Conservation (phyloP, 2,797 vertebrate genomes). For the Alauda arvensis region DNA sequence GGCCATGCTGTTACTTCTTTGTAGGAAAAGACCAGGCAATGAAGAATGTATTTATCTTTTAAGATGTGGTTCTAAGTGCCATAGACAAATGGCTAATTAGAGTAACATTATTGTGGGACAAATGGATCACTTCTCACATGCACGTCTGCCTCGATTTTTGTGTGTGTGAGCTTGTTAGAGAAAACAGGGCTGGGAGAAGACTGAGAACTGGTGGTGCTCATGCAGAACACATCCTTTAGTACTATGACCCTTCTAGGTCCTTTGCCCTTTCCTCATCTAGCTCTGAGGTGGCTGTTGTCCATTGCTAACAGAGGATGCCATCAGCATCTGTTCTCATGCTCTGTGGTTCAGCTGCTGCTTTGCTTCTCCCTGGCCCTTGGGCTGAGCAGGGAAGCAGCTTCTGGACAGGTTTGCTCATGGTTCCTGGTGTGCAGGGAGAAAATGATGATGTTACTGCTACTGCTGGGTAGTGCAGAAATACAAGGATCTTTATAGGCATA, state of each 20-base stretch:
- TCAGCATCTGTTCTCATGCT: fast-evolving
- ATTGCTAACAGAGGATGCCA: background rate
- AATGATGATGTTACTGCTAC: background rate
- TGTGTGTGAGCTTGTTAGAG: background rate
- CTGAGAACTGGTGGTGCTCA: background rate
- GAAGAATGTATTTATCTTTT: background rate
- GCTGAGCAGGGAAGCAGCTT: background rate
- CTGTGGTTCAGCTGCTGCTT: background rate
- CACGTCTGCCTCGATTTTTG: background rate
- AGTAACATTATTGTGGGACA: background rate
- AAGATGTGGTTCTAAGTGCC: background rate
- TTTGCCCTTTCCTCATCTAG: background rate
- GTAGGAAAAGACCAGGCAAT: background rate
- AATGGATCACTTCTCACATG: background rate
- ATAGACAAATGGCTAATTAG: background rate
- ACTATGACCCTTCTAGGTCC: background rate
- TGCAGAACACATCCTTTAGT: background rate
- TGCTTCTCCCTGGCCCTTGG: background rate
- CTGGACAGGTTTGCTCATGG: background rate
- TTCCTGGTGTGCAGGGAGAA: background rate
- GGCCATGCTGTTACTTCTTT: background rate
- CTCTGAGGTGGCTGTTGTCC: background rate
- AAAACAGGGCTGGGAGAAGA: background rate
- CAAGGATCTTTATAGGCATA: background rate
- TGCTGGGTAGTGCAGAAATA: background rate